Conservation (phyloP, 1,140 invertebrate species). For the Drosophila triauraria region DNA sequence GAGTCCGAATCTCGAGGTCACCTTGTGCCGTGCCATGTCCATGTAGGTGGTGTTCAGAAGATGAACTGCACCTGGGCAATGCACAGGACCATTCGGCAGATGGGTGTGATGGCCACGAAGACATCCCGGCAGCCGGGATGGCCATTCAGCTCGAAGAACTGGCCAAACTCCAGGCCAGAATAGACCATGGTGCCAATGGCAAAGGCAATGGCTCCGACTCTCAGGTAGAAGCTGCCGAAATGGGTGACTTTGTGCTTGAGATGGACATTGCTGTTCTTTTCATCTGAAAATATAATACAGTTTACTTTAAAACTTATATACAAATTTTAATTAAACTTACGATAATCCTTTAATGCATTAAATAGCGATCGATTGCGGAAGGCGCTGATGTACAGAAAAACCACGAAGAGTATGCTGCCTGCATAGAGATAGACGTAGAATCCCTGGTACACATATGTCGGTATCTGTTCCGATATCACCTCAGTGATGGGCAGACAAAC, state of each 20-base stretch:
- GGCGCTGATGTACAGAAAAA: constrained; percentile 90
- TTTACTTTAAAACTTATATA: background rate
- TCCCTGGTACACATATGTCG: constrained; percentile 89
- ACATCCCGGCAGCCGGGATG: constrained; percentile 90
- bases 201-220: constrained; percentile 95
- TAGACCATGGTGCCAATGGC: constrained; percentile 97
- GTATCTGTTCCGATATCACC: constrained; percentile 88
- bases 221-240: constrained; percentile 95
- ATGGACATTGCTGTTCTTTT: constrained; percentile 77
- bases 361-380: constrained; percentile 87
- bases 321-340: constrained; percentile 67
- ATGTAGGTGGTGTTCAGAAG: constrained; percentile 86
- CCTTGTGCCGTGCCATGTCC: constrained; percentile 96
- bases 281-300: constrained; percentile 52
- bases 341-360: constrained; percentile 85
- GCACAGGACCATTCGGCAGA: constrained; percentile 94
- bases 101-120: constrained; percentile 90
- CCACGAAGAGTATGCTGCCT: constrained; percentile 90
- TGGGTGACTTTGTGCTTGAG: constrained; percentile 85
- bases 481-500: constrained; percentile 89
- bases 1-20: constrained; percentile 94
- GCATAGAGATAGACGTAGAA: constrained; percentile 93
- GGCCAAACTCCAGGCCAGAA: constrained; percentile 93
- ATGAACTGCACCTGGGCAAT: constrained; percentile 98
- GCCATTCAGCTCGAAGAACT: constrained; percentile 92